Percentiles rank a stretch among this genome's conserved stretches.
Evolutionary conservation across 30 jellyfish, hydroid and myxozoan genomes (phyloP).

Genomic region (Pseudorhiza aurosa): DNA sequence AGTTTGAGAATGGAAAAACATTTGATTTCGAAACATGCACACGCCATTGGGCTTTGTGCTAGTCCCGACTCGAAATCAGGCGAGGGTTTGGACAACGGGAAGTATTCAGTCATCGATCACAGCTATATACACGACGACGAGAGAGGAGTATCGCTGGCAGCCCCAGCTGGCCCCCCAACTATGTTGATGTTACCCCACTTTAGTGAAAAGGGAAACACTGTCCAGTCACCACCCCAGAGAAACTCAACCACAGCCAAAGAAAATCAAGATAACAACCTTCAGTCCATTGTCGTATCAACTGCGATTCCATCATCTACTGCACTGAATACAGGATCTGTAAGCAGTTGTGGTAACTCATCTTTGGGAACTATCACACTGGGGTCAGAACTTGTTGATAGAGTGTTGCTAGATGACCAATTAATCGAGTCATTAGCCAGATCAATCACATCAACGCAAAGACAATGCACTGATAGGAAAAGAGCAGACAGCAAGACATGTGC

Average conservation of each 20-base stretch:
- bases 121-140: not conserved
- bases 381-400: not conserved
- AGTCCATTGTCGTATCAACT: not conserved
- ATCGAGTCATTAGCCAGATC: not conserved
- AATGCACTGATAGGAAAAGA: not conserved
- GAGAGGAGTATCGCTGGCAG: not conserved
- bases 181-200: not conserved
- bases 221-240: not conserved
- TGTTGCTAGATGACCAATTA: not conserved
- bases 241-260: not conserved
- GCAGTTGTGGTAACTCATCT: not conserved
- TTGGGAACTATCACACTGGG: not conserved
- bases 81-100: slow-evolving; percentile 1
- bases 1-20: slow-evolving; percentile 1
- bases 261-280: slow-evolving; percentile 12
- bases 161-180: not conserved
- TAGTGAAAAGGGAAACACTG: not conserved
- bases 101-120: slow-evolving; percentile 24
- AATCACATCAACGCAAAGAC: not conserved
- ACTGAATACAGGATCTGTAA: not conserved
- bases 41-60: not conserved
- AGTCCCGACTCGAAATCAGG: slow-evolving; percentile 5
- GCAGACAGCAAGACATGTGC: not conserved
- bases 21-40: not conserved
- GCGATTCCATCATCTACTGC: not conserved